Evolutionary conservation across 30 jellyfish, hydroid and myxozoan species (phyloP).

Genomic region (Turritopsis dohrnii): DNA sequence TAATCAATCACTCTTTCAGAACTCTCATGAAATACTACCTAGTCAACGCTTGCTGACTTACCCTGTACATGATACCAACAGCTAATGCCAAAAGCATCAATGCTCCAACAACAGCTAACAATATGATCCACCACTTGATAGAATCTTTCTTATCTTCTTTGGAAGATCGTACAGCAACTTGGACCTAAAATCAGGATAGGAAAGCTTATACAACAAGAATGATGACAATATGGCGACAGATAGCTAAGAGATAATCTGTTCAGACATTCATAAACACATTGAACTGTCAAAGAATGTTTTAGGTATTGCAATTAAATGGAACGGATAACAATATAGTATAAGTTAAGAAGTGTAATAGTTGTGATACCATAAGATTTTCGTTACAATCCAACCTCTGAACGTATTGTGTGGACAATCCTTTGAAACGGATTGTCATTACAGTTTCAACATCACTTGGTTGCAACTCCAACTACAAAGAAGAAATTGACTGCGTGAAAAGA

Average conservation of each 20-base stretch:
- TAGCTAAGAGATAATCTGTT: background rate
- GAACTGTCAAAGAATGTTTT: background rate
- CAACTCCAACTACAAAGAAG: background rate
- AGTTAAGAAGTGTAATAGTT: background rate
- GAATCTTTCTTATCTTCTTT: background rate
- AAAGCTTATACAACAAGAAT: too few species aligned
- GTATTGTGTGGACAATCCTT: background rate
- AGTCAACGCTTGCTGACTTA: background rate
- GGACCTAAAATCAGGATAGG: background rate
- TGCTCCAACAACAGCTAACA: constrained; percentile 80
- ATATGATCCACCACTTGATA: constrained; percentile 86
- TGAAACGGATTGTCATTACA: background rate
- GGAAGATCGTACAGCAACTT: background rate
- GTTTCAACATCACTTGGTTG: constrained; percentile 17
- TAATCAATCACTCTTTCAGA: background rate
- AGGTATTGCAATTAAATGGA: background rate
- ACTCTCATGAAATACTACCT: background rate
- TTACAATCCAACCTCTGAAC: constrained; percentile 18
- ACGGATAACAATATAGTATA: background rate
- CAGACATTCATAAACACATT: background rate
- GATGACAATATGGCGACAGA: too few species aligned
- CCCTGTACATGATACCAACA: constrained; percentile 62
- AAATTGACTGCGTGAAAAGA: background rate
- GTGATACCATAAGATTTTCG: background rate
- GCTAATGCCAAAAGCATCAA: constrained; percentile 72